phyloP scores from a whole-genome alignment of 2,797 vertebrate genomes.

The Myiothlypis coronata region DNA sequence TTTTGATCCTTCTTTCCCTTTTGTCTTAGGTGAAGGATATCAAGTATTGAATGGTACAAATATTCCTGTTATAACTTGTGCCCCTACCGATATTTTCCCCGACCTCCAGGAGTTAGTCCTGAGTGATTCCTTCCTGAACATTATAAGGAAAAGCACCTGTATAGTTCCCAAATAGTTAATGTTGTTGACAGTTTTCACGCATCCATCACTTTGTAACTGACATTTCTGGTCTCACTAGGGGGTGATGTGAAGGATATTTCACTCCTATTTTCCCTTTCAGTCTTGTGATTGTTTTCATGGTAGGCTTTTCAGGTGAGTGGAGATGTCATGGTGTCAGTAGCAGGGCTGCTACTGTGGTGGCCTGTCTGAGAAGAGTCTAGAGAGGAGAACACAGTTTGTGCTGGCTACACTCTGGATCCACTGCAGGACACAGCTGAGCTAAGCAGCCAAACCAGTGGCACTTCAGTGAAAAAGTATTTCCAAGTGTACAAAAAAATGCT shows the following conservation, averaged over 20 bases:
- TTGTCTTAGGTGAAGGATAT: constrained; percentile 74
- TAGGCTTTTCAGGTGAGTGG: neutral
- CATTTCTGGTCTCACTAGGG: neutral
- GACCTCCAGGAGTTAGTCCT: constrained; percentile 84
- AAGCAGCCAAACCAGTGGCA: neutral
- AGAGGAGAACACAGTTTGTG: neutral
- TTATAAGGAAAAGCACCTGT: constrained; percentile 77
- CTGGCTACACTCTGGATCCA: neutral
- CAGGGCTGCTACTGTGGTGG: neutral
- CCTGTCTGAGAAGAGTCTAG: neutral
- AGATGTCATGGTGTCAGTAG: neutral
- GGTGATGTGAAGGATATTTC: neutral
- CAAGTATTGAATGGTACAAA: constrained; percentile 78
- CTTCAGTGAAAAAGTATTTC: neutral
- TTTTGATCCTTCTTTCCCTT: neutral
- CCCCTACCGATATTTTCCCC: constrained; percentile 79
- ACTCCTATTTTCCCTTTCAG: neutral
- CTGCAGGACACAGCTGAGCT: neutral
- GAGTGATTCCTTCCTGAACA: constrained; percentile 85
- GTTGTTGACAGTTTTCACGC: neutral
- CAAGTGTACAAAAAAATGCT: neutral
- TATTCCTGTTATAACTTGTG: constrained; percentile 75
- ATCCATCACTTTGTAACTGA: neutral
- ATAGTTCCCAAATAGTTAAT: constrained; percentile 63
- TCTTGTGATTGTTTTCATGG: neutral